Percentiles rank a stretch among this genome's conserved stretches.
These are phyloP conservation scores for Tenodera sinensis DNA, from an alignment of 2,888 invertebrate genomes.

Conservation along the genomic window DNA sequence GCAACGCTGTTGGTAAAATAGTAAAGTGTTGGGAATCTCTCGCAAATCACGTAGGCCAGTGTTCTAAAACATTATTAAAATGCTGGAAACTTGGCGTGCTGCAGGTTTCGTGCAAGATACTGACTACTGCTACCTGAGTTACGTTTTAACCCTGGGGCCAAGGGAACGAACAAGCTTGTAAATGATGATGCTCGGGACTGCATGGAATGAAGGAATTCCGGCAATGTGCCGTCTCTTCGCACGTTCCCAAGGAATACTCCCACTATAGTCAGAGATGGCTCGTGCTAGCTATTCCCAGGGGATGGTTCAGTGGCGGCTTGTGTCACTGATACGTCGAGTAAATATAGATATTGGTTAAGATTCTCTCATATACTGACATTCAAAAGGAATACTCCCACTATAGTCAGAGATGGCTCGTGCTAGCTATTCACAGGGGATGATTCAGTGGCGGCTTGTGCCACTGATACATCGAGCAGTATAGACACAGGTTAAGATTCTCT, in stretches of 20 bases:
- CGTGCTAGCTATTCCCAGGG: neutral
- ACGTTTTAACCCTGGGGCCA: neutral
- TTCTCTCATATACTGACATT: too few relatives aligned
- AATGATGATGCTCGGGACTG: neutral
- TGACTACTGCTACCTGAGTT: conserved; percentile 1
- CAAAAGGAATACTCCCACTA: neutral
- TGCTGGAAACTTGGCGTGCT: neutral
- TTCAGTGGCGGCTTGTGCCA: neutral
- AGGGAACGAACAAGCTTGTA: conserved; percentile 10
- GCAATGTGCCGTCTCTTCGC: neutral
- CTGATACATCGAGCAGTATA: too few relatives aligned
- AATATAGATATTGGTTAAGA: too few relatives aligned
- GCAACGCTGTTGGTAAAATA: too few relatives aligned
- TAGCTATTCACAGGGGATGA: neutral
- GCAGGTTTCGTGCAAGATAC: neutral
- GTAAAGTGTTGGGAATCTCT: neutral
- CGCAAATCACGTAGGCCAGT: neutral
- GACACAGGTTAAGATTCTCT: too few relatives aligned
- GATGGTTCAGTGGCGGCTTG: neutral
- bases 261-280: neutral
- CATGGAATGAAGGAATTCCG: neutral
- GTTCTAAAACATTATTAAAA: neutral
- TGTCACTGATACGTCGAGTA: neutral
- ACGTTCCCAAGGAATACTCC: neutral
- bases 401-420: neutral